Evolutionary conservation across 2,113 vertebrate species (phyloP).

Genomic region (Isurus oxyrinchus): DNA sequence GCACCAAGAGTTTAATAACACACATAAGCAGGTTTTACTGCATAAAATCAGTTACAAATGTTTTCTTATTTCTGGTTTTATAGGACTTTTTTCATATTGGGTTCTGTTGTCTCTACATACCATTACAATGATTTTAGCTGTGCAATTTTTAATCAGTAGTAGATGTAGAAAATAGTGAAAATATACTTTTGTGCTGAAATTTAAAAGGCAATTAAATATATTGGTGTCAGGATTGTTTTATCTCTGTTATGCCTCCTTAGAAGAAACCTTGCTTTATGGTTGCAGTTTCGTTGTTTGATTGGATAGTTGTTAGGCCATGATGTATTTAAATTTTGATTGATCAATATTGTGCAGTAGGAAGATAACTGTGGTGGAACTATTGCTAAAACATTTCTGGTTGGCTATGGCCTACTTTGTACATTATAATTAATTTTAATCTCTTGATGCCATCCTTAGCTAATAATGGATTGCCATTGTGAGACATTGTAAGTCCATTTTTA

Average conservation of each 20-base stretch:
- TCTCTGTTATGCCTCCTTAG: not conserved
- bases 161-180: not conserved
- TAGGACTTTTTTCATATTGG: not conserved
- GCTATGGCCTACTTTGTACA: not conserved
- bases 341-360: not conserved
- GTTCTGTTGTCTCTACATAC: not conserved
- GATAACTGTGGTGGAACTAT: not conserved
- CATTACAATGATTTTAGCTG: not conserved
- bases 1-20: not conserved
- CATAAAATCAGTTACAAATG: not conserved
- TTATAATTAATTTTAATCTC: not conserved
- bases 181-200: not conserved
- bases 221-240: not conserved
- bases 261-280: not conserved
- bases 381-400: not conserved
- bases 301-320: not conserved
- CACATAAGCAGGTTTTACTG: not conserved
- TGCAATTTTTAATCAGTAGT: not conserved
- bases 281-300: not conserved
- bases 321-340: not conserved
- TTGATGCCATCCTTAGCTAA: not conserved
- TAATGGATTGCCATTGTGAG: not conserved
- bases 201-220: not conserved
- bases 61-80: not conserved
- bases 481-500: not conserved